Conservation (phyloP, 2,113 vertebrate genomes). For the Solea senegalensis region DNA sequence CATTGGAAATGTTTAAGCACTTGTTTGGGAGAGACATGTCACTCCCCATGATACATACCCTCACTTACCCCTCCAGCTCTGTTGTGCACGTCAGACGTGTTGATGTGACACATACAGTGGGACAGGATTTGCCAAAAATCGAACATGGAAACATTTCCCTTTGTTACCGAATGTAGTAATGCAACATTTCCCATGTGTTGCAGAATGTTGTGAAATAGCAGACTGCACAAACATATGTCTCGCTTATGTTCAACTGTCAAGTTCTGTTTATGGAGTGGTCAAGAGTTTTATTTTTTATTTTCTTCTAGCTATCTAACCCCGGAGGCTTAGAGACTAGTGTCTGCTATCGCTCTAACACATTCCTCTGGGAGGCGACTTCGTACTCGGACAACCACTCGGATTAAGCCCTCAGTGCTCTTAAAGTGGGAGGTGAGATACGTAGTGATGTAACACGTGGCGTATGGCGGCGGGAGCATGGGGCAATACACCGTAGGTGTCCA, state of each 20-base stretch:
- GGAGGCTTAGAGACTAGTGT: constrained; percentile 44
- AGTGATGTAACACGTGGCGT: constrained; percentile 45
- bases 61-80: too few species aligned
- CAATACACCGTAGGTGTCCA: constrained; percentile 20
- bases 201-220: neutral
- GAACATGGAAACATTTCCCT: too few species aligned
- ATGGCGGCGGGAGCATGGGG: constrained; percentile 29
- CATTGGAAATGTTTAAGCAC: too few species aligned
- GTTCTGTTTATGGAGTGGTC: constrained; percentile 62
- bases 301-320: constrained; percentile 35
- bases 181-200: too few species aligned
- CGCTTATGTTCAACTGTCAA: constrained; percentile 51
- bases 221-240: constrained; percentile 70
- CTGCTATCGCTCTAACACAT: constrained; percentile 66
- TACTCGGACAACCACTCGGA: constrained; percentile 64
- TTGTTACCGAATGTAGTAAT: too few species aligned
- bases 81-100: too few species aligned
- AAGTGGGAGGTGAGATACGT: constrained; percentile 48
- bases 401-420: constrained; percentile 60
- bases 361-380: constrained; percentile 56
- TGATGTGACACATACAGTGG: too few species aligned
- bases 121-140: too few species aligned
- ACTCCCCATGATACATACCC: too few species aligned
- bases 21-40: too few species aligned
- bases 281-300: constrained; percentile 22